Evolutionary conservation across 2,888 invertebrate genomes (phyloP).

Genomic region (Lepas anatifera): DNA sequence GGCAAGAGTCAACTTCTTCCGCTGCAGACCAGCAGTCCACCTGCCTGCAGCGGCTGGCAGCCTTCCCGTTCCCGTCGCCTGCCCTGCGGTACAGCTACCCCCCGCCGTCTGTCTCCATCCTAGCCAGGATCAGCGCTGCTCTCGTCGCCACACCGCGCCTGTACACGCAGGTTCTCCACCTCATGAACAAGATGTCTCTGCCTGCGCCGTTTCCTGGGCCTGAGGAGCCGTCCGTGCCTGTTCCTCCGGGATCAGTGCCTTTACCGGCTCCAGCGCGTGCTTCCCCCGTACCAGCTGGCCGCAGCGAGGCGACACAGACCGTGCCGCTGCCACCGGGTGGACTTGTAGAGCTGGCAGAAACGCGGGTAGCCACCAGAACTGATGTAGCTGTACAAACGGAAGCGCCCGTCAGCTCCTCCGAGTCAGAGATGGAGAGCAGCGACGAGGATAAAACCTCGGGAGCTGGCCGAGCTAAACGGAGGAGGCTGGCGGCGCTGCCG

Average conservation of each 20-base stretch:
- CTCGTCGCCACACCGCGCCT: slow-evolving; percentile 64
- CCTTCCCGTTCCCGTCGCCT: slow-evolving; percentile 5
- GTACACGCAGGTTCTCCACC: slow-evolving; percentile 66
- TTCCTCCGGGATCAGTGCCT: slow-evolving; percentile 11
- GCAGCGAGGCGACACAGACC: slow-evolving; percentile 1
- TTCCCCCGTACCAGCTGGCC: neutral
- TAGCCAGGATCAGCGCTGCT: slow-evolving; percentile 63
- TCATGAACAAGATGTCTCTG: slow-evolving; percentile 91
- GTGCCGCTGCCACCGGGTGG: no score
- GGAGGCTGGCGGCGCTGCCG: neutral
- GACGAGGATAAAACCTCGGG: no score
- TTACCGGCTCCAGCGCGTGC: neutral
- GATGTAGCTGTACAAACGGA: neutral
- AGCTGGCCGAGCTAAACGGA: neutral
- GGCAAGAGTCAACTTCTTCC: no score
- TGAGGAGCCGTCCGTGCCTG: slow-evolving; percentile 28
- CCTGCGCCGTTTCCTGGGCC: slow-evolving; percentile 61
- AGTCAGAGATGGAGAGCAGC: neutral
- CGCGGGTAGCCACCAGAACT: slow-evolving; percentile 7
- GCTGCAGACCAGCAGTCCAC: no score
- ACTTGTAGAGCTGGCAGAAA: no score
- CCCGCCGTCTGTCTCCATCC: slow-evolving; percentile 53
- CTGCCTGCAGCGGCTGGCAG: neutral
- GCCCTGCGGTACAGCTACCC: slow-evolving; percentile 58
- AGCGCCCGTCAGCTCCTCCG: neutral